Evolutionary conservation across 53 echinoderm and acorn worm genomes (phyloP).

Genomic region (Astropecten irregularis): DNA sequence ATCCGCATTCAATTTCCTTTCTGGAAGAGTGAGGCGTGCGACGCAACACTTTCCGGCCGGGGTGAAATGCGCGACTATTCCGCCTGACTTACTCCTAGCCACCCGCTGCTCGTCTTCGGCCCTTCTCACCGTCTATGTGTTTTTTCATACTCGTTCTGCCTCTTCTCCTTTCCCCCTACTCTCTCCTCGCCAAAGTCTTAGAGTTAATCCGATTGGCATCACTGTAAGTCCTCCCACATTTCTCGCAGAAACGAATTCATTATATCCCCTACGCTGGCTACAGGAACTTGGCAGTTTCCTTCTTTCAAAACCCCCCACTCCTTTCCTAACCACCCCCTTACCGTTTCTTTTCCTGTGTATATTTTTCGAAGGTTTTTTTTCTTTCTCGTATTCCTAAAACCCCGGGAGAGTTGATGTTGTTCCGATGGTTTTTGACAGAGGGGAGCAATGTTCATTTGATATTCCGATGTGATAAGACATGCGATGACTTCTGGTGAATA

Average conservation of each 20-base stretch:
- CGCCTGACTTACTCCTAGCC: conserved; percentile 28
- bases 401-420: conserved; percentile 31
- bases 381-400: background rate
- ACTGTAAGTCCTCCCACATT: conserved; percentile 40
- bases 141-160: background rate
- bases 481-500: conserved; percentile 33
- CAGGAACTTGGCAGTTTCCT: too few relatives aligned
- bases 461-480: conserved; percentile 34
- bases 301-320: too few relatives aligned
- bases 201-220: conserved; percentile 41
- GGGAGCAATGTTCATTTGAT: conserved; percentile 49
- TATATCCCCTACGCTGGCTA: conserved; percentile 25
- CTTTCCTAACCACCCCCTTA: too few relatives aligned
- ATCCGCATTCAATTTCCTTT: conserved; percentile 40
- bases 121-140: too few relatives aligned
- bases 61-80: conserved; percentile 12
- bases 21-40: conserved; percentile 39
- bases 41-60: conserved; percentile 17
- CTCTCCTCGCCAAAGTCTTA: conserved; percentile 18
- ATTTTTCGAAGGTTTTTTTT: background rate
- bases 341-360: background rate
- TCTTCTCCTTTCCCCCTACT: background rate
- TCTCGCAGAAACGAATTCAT: conserved; percentile 45
- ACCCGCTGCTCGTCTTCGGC: conserved; percentile 19
- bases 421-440: conserved; percentile 18